Base-by-base conservation (phyloP, 1,140 invertebrate species). In the Scaptomyza graminum region DNA sequence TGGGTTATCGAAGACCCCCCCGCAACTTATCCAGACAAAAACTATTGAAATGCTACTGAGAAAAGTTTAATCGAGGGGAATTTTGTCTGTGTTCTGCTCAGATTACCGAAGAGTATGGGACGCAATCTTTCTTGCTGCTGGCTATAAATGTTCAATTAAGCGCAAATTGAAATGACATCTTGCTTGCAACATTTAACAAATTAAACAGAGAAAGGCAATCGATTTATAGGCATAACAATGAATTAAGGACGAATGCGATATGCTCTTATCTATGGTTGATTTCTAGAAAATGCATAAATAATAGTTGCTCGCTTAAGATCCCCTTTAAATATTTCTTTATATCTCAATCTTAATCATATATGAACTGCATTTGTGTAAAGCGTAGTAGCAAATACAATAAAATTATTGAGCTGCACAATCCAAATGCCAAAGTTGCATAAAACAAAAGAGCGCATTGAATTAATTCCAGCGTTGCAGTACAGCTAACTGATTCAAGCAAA, bases 171-270 rank as follows among this genome's bases (percentile, higher is more conserved):
- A 70, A 39, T 65, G 70, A 71, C 65, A 82, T 74, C 61, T 67
- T 72, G 44, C 47, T 64, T 71, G 79, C 74, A 75, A 82, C 79
- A 82, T 82, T 74, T 44, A 74, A 57, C 78, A 82, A 70, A 72
- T 79, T 78, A 49, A 56, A 74, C 22, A 50, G 25, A 66, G 18
- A 46, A 49, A 6, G 4, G 28, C 50, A 41, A 22, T 1, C 34
- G 11, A 37, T 37, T 6, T 22, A 28, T 8, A 8, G 28, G 12
- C 5, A 15, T 22, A 15, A 18, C 1, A 12, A 37, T 15, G 12
- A 31, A 13, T n/a, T 47, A 15, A 54, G 43, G 2, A 22, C 49
- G 31, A 52, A 31, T n/a, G 7, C 61, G 28, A 1, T 9, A 63
- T 47, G 2, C 56, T 12, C 54, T 54, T 18, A 28, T 5, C 28